Evolutionary conservation across 2,113 vertebrate species (phyloP).

Genomic region (Tiliqua scincoides): DNA sequence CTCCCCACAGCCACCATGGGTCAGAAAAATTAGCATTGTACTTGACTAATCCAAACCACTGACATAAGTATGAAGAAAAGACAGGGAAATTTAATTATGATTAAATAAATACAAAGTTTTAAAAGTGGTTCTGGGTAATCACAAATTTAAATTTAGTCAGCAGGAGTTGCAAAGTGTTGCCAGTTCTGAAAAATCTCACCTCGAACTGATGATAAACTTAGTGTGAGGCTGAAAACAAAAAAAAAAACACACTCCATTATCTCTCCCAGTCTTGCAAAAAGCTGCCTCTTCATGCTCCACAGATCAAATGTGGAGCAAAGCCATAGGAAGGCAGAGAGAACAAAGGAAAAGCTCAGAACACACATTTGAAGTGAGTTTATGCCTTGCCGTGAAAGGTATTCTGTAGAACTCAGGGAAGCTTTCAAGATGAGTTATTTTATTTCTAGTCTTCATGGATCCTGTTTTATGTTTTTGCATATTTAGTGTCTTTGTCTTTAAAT

Average conservation of each 20-base stretch:
- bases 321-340: conserved; percentile 55
- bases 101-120: conserved; percentile 3
- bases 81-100: background rate
- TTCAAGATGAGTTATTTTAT: conserved; percentile 23
- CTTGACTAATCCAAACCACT: background rate
- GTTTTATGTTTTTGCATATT: background rate
- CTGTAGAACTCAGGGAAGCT: conserved; percentile 29
- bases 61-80: background rate
- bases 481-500: background rate
- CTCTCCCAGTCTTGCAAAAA: conserved; percentile 24
- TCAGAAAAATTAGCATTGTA: background rate
- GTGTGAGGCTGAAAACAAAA: conserved; percentile 11
- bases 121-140: background rate
- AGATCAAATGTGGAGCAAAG: conserved; percentile 60
- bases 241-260: conserved; percentile 25
- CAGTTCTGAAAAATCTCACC: conserved; percentile 25
- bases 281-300: conserved; percentile 53
- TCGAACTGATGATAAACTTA: background rate
- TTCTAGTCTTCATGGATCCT: conserved; percentile 31
- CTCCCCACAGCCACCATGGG: background rate
- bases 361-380: conserved; percentile 43
- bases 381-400: conserved; percentile 31
- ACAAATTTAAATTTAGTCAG: background rate
- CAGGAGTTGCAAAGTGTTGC: background rate
- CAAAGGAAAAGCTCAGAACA: conserved; percentile 60